Percentiles rank a stretch among this genome's conserved stretches.
phyloP scores from a whole-genome alignment of 2,113 vertebrate genomes.

The Furnarius figulus region DNA sequence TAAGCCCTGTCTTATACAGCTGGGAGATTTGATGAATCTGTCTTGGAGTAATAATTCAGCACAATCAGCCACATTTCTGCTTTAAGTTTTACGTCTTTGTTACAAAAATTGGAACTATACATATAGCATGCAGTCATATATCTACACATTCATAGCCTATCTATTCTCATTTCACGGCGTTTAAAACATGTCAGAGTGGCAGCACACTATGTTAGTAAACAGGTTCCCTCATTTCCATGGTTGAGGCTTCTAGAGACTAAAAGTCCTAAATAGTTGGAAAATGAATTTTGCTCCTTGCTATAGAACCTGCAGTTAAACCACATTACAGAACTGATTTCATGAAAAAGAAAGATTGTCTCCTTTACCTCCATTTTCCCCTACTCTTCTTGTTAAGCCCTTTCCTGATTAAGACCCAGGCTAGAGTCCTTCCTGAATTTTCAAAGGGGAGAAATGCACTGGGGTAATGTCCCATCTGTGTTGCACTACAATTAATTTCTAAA shows the following conservation, averaged over 20 bases:
- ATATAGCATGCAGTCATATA: not conserved
- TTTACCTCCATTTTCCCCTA: not conserved
- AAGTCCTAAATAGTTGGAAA: constrained; percentile 25
- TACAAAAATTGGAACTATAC: constrained; percentile 72
- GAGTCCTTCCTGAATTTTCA: not conserved
- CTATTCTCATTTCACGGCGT: constrained; percentile 49
- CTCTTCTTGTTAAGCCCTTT: not conserved
- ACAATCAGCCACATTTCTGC: constrained; percentile 90
- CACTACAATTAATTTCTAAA: not conserved
- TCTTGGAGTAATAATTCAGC: constrained; percentile 96
- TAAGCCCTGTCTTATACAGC: constrained; percentile 97
- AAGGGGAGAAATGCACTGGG: not conserved
- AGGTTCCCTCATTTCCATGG: constrained; percentile 39
- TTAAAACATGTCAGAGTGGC: constrained; percentile 20
- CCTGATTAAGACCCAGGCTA: not conserved
- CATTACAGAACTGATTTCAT: constrained; percentile 31
- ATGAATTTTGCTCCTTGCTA: constrained; percentile 36
- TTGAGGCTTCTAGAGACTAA: not conserved
- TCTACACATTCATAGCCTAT: constrained; percentile 38
- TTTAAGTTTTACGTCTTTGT: constrained; percentile 87
- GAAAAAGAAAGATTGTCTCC: constrained; percentile 12
- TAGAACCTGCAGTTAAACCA: constrained; percentile 27
- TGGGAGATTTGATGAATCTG: constrained; percentile 98
- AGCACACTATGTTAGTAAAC: constrained; percentile 46
- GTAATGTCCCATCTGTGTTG: not conserved